Evolutionary conservation across 1,140 invertebrate species (phyloP).

Genomic region (Drosophila saltans): DNA sequence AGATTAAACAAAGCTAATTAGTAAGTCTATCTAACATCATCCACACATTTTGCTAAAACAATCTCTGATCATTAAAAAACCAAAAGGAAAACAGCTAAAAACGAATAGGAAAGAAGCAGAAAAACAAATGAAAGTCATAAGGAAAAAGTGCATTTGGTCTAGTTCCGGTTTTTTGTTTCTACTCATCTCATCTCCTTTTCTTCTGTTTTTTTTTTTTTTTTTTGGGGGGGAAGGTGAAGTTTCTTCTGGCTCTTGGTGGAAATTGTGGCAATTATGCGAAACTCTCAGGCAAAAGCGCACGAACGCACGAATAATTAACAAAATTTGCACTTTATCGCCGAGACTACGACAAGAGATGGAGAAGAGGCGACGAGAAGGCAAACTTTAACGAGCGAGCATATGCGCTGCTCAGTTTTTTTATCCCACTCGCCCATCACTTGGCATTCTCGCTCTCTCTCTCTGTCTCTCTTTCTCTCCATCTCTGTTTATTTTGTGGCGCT

Average conservation of each 20-base stretch:
- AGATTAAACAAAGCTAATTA: conserved; percentile 30
- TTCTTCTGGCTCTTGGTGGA: conserved; percentile 17
- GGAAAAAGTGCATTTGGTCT: conserved; percentile 1
- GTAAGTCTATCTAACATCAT: conserved; percentile 15
- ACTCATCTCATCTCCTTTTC: not conserved
- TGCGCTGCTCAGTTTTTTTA: conserved; percentile 43
- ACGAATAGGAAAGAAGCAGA: not conserved
- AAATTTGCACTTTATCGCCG: conserved; percentile 82
- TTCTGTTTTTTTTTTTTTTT: not conserved
- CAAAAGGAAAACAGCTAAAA: conserved; percentile 5
- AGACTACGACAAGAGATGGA: conserved; percentile 34
- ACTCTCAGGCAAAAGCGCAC: conserved; percentile 47
- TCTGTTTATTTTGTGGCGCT: conserved; percentile 75
- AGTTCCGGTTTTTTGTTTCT: not conserved
- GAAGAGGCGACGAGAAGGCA: conserved; percentile 29
- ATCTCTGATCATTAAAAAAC: conserved; percentile 20
- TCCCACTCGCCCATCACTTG: not conserved
- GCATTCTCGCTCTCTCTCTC: not conserved
- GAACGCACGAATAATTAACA: conserved; percentile 82
- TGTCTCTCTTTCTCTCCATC: not conserved
- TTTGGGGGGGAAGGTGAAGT: not conserved
- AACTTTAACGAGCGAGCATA: conserved; percentile 79
- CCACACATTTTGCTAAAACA: conserved; percentile 14
- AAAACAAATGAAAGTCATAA: not conserved
- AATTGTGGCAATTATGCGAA: conserved; percentile 78